These are phyloP conservation scores for Trichogramma dendrolimi DNA, from an alignment of 2,888 invertebrate species.

Conservation along the genomic window DNA sequence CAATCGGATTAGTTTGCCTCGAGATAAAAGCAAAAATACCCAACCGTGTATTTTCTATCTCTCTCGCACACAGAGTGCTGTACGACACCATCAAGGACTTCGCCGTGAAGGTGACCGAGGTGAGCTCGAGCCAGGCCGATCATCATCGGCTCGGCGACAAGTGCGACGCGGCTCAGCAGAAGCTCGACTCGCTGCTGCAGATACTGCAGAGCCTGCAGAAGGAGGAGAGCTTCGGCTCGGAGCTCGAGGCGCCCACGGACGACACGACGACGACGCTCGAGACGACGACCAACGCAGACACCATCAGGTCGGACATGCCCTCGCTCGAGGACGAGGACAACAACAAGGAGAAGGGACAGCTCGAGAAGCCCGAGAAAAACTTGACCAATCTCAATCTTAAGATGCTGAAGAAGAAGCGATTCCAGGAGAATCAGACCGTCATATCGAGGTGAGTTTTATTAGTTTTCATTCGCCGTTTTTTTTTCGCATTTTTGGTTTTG, in stretches of 20 bases:
- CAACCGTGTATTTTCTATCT: conserved; percentile 11
- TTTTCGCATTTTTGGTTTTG: not conserved
- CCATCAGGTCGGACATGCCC: conserved; percentile 32
- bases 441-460: conserved; percentile 50
- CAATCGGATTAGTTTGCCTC: too few species aligned
- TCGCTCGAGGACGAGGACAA: conserved; percentile 33
- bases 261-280: conserved; percentile 28
- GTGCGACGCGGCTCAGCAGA: conserved; percentile 71
- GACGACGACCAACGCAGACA: conserved; percentile 40
- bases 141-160: conserved; percentile 60
- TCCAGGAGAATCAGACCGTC: conserved; percentile 59
- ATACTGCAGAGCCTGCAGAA: conserved; percentile 58
- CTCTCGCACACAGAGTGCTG: conserved; percentile 54
- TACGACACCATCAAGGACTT: conserved; percentile 79
- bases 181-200: conserved; percentile 69
- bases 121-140: conserved; percentile 58
- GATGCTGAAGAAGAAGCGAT: conserved; percentile 48
- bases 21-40: not conserved
- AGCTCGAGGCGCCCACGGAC: conserved; percentile 6
- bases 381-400: conserved; percentile 52
- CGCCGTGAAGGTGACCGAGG: conserved; percentile 61
- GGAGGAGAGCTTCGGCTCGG: conserved; percentile 21
- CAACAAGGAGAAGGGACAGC: conserved; percentile 49
- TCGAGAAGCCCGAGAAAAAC: conserved; percentile 57
- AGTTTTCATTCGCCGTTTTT: not conserved